A percentile compares a stretch with the other conserved stretches of the same genome.
Conservation (phyloP, 2,113 vertebrate species). For the Phalacrocorax aristotelis region DNA sequence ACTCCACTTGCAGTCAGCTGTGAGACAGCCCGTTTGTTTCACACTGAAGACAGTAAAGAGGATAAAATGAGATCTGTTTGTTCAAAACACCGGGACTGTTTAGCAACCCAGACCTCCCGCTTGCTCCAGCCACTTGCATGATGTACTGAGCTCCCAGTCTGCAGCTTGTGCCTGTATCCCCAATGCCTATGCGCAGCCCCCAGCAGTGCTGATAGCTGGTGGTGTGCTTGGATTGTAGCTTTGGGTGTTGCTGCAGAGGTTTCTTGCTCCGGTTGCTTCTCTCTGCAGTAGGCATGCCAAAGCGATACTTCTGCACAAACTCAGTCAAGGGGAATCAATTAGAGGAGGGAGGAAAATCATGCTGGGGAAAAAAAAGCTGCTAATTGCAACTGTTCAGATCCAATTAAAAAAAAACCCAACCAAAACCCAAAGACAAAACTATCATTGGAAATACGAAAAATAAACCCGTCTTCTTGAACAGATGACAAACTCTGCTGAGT, state of each 20-base stretch:
- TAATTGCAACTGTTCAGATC: background rate
- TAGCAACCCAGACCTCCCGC: background rate
- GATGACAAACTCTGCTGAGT: background rate
- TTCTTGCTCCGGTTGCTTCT: background rate
- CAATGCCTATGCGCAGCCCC: background rate
- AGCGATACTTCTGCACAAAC: conserved; percentile 11
- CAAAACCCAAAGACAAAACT: background rate
- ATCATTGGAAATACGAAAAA: background rate
- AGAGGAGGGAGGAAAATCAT: background rate
- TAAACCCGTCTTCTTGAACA: background rate
- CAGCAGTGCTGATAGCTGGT: background rate
- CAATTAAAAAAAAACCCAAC: background rate
- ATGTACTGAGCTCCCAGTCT: background rate
- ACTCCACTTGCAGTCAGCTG: background rate
- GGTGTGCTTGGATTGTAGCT: background rate
- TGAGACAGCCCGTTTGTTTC: background rate
- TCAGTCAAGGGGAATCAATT: accelerated
- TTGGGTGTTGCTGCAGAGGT: background rate
- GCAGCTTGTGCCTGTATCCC: background rate
- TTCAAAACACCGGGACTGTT: background rate
- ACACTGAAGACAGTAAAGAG: background rate
- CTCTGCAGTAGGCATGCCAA: background rate
- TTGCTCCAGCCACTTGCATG: background rate
- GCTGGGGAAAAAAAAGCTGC: background rate
- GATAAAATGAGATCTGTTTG: background rate